These are phyloP conservation scores for Thunnus thynnus DNA, from an alignment of 2,113 vertebrate species.

Conservation along the genomic window DNA sequence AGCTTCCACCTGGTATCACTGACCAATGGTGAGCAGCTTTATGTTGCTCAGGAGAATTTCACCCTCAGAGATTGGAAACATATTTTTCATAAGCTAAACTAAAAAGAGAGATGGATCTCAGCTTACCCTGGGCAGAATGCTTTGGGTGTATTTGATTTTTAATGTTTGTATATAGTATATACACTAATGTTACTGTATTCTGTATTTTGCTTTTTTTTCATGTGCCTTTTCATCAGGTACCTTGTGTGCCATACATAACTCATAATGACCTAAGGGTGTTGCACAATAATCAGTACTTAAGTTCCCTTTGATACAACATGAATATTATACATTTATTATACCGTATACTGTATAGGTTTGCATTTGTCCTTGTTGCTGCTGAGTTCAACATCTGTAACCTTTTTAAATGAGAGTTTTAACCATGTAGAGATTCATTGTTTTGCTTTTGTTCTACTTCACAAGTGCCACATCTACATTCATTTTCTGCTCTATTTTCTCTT, in stretches of 20 bases:
- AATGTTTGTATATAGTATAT: neutral
- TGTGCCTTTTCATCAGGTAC: slow-evolving; percentile 11
- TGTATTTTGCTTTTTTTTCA: neutral
- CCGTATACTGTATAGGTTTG: neutral
- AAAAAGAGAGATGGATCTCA: neutral
- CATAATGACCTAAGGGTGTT: neutral
- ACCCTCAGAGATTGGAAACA: neutral
- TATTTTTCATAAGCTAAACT: neutral
- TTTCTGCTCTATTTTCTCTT: slow-evolving; percentile 56
- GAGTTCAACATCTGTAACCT: slow-evolving; percentile 1
- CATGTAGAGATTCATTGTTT: slow-evolving; percentile 52
- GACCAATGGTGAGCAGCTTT: slow-evolving; percentile 2
- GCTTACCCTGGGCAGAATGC: neutral
- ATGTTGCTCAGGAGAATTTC: neutral
- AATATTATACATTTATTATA: neutral
- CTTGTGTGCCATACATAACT: neutral
- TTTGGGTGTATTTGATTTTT: neutral
- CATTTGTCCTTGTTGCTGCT: slow-evolving; percentile 8
- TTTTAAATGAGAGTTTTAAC: slow-evolving; percentile 29
- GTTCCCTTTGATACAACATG: neutral
- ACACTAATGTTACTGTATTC: too few relatives aligned
- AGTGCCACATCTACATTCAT: slow-evolving; percentile 58
- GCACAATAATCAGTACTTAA: slow-evolving; percentile 10
- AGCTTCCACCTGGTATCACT: neutral
- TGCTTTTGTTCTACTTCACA: slow-evolving; percentile 58